phyloP scores from a whole-genome alignment of 2,797 vertebrate species.

The Borostomias antarcticus region DNA sequence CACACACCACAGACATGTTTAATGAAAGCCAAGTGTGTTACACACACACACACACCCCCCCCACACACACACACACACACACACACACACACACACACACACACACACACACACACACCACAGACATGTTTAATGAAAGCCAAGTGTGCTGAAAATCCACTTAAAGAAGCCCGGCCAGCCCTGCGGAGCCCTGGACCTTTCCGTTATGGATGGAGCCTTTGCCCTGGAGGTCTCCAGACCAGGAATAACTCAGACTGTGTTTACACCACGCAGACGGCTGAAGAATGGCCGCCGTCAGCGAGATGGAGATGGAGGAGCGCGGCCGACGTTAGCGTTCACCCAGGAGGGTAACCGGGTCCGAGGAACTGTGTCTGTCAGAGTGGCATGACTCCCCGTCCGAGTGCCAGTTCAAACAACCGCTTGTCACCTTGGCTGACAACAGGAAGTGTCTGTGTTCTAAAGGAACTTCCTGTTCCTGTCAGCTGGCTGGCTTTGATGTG shows the following conservation, averaged over 20 bases:
- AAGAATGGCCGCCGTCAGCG: conserved; percentile 68
- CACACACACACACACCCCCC: too few species aligned
- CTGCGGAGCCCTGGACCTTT: conserved; percentile 30
- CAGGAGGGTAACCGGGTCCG: conserved; percentile 55
- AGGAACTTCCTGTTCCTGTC: conserved; percentile 80
- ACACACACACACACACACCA: too few species aligned
- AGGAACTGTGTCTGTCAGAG: conserved; percentile 57
- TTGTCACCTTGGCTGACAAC: conserved; percentile 80
- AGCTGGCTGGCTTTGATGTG: conserved; percentile 77
- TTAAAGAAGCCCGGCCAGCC: conserved; percentile 4
- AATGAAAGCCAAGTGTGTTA: too few species aligned
- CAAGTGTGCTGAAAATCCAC: too few species aligned
- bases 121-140: too few species aligned
- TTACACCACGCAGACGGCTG: conserved; percentile 61
- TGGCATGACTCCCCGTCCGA: conserved; percentile 67
- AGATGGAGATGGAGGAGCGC: conserved; percentile 70
- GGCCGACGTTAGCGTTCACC: conserved; percentile 65
- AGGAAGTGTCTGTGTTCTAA: conserved; percentile 78
- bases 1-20: too few species aligned
- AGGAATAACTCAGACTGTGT: conserved; percentile 66
- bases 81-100: too few species aligned
- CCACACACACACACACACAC: too few species aligned
- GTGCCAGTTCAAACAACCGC: conserved; percentile 76
- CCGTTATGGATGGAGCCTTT: conserved; percentile 47
- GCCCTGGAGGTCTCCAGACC: conserved; percentile 61